These are phyloP conservation scores for Seriola aureovittata DNA, from an alignment of 2,113 vertebrate genomes.

Conservation along the genomic window DNA sequence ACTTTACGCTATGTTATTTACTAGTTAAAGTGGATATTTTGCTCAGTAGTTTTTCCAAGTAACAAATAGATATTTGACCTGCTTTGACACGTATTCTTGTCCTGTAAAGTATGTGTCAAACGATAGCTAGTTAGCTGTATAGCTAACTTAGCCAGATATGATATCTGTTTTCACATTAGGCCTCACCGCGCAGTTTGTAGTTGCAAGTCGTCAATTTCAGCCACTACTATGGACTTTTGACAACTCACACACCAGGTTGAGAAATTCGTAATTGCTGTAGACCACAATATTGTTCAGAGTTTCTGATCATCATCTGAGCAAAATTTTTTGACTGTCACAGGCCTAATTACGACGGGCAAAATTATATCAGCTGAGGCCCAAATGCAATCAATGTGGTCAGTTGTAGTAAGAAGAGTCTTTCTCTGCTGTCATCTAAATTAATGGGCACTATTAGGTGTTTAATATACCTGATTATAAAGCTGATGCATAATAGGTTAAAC, in stretches of 20 bases:
- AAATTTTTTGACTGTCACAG: constrained; percentile 19
- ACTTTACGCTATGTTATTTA: fast-evolving
- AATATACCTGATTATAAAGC: neutral
- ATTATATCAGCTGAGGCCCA: constrained; percentile 45
- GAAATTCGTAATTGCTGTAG: neutral
- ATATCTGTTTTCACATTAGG: constrained; percentile 52
- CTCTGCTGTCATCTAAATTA: neutral
- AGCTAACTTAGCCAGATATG: constrained; percentile 49
- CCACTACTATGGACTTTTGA: neutral
- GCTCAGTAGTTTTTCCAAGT: neutral
- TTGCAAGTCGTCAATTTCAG: neutral
- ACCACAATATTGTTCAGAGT: neutral
- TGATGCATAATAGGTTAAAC: neutral
- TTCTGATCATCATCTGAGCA: neutral
- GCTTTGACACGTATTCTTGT: neutral
- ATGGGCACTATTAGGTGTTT: neutral
- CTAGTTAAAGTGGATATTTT: neutral
- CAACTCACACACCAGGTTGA: neutral
- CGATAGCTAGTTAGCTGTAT: constrained; percentile 40
- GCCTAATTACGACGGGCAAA: constrained; percentile 55
- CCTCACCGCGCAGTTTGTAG: constrained; percentile 30
- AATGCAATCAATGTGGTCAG: neutral
- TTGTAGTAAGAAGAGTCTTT: neutral
- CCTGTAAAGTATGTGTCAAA: neutral
- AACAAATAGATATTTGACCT: neutral